Base-by-base conservation (phyloP, 2,888 invertebrate species). In the Steinernema hermaphroditum region DNA sequence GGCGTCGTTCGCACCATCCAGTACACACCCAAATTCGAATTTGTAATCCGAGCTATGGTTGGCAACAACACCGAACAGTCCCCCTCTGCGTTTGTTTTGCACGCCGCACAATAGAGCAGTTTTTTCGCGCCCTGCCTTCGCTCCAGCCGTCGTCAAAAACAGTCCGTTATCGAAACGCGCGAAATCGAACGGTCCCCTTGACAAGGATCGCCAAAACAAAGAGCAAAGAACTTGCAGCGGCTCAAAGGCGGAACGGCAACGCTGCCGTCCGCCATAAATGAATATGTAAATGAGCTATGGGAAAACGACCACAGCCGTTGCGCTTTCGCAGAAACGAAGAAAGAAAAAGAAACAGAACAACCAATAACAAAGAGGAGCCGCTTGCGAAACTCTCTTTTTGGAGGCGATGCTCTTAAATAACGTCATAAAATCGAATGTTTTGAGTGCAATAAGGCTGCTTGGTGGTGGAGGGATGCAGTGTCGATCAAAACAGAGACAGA, bases 111-210 rank as follows among this genome's bases (percentile, higher is more conserved):
- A 54, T 54, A 27, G 54, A 24, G 54, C 22, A 27, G 54, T 46
- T 54, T 54, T 54, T 54, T 54, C 24, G 54, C 54, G 54, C 54
- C 6, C 37, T 4, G 6, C 37, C 37, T 27, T 54, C 54, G 27
- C 54, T 14, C 54, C 22, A 27, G n/a, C 12, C 54, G 16, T 54
- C 22, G 22, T 24, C 54, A 54, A 54, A 54, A 54, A 14, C 54
- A 54, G 27, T 54, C 27, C 27, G 6, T 54, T 54, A 54, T 54
- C 54, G 54, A 46, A 54, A 27, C 27, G 54, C 54, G 54, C 54
- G 54, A 44, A 69, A 69, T 37, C 27, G 19, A 43, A 34, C 19
- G 27, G 43, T 41, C 19, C 43, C n/a, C 16, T 19, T 12, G 24
- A 34, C 8, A 68, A 68, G 12, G 68, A n/a, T 34, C 27, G 19